These are phyloP conservation scores for Polypedilum pembai DNA, from an alignment of 1,140 invertebrate species.

Conservation along the genomic window DNA sequence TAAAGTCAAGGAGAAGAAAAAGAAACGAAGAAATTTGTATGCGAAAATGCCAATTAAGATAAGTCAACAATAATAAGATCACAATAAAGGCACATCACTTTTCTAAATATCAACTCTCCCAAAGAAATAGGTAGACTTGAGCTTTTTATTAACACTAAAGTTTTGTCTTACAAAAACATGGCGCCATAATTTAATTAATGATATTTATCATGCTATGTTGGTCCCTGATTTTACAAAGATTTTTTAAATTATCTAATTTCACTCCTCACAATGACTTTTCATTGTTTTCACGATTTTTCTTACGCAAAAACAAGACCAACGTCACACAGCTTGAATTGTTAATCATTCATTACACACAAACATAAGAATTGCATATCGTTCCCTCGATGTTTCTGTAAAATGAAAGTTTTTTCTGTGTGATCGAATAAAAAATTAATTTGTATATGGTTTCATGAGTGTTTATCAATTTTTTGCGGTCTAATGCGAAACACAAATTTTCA, in stretches of 20 bases:
- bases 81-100: background rate
- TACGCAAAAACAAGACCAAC: background rate
- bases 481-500: background rate
- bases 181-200: too few relatives aligned
- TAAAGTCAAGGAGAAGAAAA: too few relatives aligned
- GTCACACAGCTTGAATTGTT: background rate
- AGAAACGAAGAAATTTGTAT: background rate
- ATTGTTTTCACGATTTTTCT: background rate
- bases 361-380: too few relatives aligned
- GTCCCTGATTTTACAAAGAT: too few relatives aligned
- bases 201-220: too few relatives aligned
- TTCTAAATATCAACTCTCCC: background rate
- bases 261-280: background rate
- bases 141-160: too few relatives aligned
- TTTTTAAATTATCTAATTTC: conserved; percentile 1
- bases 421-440: conserved; percentile 11
- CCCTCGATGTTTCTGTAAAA: too few relatives aligned
- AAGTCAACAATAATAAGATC: conserved; percentile 1
- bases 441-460: background rate
- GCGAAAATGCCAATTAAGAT: background rate
- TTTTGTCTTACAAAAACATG: too few relatives aligned
- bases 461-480: conserved; percentile 4
- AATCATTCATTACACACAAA: too few relatives aligned
- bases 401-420: too few relatives aligned
- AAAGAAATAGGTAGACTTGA: background rate